phyloP scores from a whole-genome alignment of 2,113 vertebrate genomes.

The Odontesthes bonariensis region DNA sequence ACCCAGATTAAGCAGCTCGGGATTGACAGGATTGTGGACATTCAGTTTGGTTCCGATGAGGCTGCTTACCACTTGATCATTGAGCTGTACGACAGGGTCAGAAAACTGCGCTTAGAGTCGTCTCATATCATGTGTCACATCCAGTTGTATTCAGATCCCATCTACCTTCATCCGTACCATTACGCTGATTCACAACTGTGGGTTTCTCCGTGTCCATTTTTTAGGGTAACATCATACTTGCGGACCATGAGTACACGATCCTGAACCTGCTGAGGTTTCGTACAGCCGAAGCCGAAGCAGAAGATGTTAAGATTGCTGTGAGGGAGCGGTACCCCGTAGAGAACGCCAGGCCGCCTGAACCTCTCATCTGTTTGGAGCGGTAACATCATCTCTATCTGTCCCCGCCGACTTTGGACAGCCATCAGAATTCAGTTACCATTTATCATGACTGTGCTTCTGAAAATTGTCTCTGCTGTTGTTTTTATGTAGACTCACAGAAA shows the following conservation, averaged over 20 bases:
- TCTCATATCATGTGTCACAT: background rate
- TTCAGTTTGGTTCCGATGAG: conserved; percentile 96
- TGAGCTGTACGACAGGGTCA: conserved; percentile 97
- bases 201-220: conserved; percentile 17
- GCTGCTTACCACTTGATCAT: conserved; percentile 96
- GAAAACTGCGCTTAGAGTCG: conserved; percentile 35
- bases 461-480: background rate
- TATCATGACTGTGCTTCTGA: background rate
- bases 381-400: conserved; percentile 54
- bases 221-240: conserved; percentile 95
- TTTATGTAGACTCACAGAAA: conserved; percentile 87
- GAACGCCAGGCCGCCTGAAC: conserved; percentile 83
- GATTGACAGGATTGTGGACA: conserved; percentile 93
- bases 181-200: background rate
- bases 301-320: conserved; percentile 95
- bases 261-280: conserved; percentile 96
- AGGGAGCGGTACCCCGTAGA: conserved; percentile 93
- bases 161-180: background rate
- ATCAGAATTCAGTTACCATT: background rate
- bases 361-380: conserved; percentile 88
- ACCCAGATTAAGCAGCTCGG: conserved; percentile 91
- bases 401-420: background rate
- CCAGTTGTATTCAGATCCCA: background rate
- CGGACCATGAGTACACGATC: conserved; percentile 92
- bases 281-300: conserved; percentile 87